Evolutionary conservation across 2,888 invertebrate species (phyloP), one percentile per base, ranked within the genome.

Genomic region (Macrosiphum euphorbiae): DNA sequence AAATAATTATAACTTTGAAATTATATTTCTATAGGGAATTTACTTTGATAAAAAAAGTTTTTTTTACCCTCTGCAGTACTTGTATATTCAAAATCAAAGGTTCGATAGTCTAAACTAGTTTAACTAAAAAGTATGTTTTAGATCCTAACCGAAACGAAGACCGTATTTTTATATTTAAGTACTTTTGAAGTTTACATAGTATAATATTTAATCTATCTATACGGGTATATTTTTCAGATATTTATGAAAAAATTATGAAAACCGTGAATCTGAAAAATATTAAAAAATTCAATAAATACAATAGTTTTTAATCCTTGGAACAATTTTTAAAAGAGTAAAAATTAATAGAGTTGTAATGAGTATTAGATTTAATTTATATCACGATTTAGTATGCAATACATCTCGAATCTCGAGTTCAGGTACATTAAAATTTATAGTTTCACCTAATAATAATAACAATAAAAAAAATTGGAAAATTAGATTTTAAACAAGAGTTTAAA

Each of bases 1-100:
- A 78, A 78, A 78, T 78, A 78, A 78, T 78, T 35, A 20, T 78
- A 78, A 78, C 78, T 78, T 78, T 35, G 20, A 78, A 78, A 78
- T 78, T 78, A 20, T 78, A 35, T 78, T 78, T 78, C 20, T 35
- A 20, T 35, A 16, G 20, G 16, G 67, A 67, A 35, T 35, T 78
- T 78, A 41, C 35, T 78, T 78, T 78, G 20, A 78, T 78, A 78
- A 35, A 78, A 35, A 35, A 78, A 8, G 44, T 44, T 78, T 78
- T 35, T 78, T 78, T 20, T 35, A 35, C 78, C 78, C 35, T 78
- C 78, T 35, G 20, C 78, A 20, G 20, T 78, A 78, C 8, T 35
- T 35, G 20, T 41, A 78, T 78, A 78, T 35, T 78, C 78, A 78
- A 35, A 78, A 78, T 78, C 78, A 78, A 78, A 78, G 20, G 35